Evolutionary conservation across 2,888 invertebrate species (phyloP).

Genomic region (Bellardia pandia): DNA sequence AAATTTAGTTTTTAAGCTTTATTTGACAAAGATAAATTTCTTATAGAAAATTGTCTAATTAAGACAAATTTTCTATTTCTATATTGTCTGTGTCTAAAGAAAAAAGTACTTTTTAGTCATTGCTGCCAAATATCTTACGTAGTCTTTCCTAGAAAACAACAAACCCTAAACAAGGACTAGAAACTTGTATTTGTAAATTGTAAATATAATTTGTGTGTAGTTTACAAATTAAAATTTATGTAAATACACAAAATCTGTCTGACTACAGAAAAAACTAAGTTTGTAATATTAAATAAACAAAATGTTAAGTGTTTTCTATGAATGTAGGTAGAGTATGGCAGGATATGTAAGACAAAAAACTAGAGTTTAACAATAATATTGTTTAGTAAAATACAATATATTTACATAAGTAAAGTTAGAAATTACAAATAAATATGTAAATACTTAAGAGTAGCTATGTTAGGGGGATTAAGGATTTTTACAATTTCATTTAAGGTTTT

Average conservation of each 20-base stretch:
- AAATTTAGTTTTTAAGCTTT: no score
- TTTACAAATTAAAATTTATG: slow-evolving; percentile 65
- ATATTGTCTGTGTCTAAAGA: no score
- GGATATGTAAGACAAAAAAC: not conserved
- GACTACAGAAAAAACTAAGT: not conserved
- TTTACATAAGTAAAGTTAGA: slow-evolving; percentile 2
- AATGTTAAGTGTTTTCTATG: slow-evolving; percentile 9
- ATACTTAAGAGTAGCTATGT: not conserved
- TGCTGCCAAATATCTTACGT: not conserved
- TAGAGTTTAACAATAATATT: not conserved
- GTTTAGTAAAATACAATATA: slow-evolving; percentile 17
- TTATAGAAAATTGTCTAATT: no score
- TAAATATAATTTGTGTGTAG: slow-evolving; percentile 48
- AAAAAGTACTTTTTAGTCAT: not conserved
- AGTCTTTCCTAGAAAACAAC: not conserved
- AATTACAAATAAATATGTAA: slow-evolving; percentile 29
- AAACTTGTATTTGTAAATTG: slow-evolving; percentile 38
- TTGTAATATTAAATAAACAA: slow-evolving; percentile 12
- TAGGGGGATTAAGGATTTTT: not conserved
- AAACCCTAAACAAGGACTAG: slow-evolving; percentile 8
- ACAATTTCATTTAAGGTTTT: slow-evolving; percentile 6
- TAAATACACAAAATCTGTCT: slow-evolving; percentile 17
- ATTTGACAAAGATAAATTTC: no score
- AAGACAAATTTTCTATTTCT: no score
- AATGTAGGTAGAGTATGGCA: not conserved